Base-by-base conservation (phyloP, 2,113 vertebrate species). In the Zosterops japonicus region DNA sequence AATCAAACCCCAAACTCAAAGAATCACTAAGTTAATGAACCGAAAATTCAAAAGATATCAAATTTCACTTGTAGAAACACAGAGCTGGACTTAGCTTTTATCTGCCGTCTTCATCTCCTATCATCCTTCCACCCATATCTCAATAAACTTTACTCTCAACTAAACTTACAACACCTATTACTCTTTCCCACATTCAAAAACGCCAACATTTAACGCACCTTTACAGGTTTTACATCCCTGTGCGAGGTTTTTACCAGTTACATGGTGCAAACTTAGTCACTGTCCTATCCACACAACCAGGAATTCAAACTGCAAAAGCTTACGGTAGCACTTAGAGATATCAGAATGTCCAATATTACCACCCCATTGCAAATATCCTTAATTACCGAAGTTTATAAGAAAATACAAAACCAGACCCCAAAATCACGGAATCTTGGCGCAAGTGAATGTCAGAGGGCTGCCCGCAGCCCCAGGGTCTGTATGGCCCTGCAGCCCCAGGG, bases 191-290 rank as follows among this genome's bases (percentile, higher is more conserved):
- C 46, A 23, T 24, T 77, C n/a, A 46, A 29, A 63, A 77, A 57
- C 0, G 29, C 3, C 68, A 74, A n/a, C 52, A 3, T 25, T 24
- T 24, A 41, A 44, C 0, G 14, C 42, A 90, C 18, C 41, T 71
- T 60, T 0, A 67, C 14, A 50, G 21, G 36, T 52, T 56, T 75
- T 36, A 55, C 12, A 15, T 3, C 28, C 19, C 52, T 3, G 22
- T 12, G 14, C 25, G 22, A 60, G 35, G 44, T 27, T 67, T 64
- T 29, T 29, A 41, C 12, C 46, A 44, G n/a, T 28, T 23, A 14
- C 0, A n/a, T 0, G 1, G 16, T 2, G 15, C 0, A 39, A 69
- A 20, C 10, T 33, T 35, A 31, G 25, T 23, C 7, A 0, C 0
- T 18, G 11, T 9, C 36, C 36, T 14, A 33, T 0, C 20, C 4